Base-by-base conservation (phyloP, 2,113 vertebrate species). In the Sylvia atricapilla region DNA sequence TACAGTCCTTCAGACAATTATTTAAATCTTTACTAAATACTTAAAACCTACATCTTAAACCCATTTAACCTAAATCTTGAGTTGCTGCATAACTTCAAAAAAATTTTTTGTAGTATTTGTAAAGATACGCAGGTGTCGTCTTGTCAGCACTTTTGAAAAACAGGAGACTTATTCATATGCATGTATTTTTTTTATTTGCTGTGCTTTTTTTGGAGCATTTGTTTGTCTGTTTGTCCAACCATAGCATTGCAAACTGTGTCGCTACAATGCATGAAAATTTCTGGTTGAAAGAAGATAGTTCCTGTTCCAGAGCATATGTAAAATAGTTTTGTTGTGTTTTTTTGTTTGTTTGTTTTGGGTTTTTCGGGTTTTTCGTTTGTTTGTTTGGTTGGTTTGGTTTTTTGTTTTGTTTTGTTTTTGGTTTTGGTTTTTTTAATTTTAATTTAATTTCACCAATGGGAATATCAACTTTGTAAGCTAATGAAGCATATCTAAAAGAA, bases 1-100 rank as follows among this genome's bases (percentile, higher is more conserved):
- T 79, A 41, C 19, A 2, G 15, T 76, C 50, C 66, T 84, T 82
- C 41, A 82, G 44, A 56, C 25, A 39, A 14, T 76, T 60, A 44
- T 72, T 93, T 78, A 78, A 90, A 68, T 84, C 59, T 69, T 55
- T n/a, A 43, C 23, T 80, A 78, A 84, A 75, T 70, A 69, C 67
- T 85, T 94, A 76, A 64, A 10, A 72, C 2, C 39, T 89, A 5
- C 44, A 28, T 55, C 28, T 69, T 66, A 69, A 95, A 50, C 13
- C 5, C 19, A 20, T 69, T 17, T 68, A 80, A 50, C 43, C 16
- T 76, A 58, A 76, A 82, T 62, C 53, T 74, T 64, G 23, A 79
- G 6, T 82, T 80, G 6, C 30, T 82, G n/a, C 24, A 9, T 46
- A 68, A 72, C 13, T 50, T 47, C 27, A 19, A 47, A 47, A 47